Conservation (phyloP, 2,888 invertebrate species). For the Minunthozetes semirufus region DNA sequence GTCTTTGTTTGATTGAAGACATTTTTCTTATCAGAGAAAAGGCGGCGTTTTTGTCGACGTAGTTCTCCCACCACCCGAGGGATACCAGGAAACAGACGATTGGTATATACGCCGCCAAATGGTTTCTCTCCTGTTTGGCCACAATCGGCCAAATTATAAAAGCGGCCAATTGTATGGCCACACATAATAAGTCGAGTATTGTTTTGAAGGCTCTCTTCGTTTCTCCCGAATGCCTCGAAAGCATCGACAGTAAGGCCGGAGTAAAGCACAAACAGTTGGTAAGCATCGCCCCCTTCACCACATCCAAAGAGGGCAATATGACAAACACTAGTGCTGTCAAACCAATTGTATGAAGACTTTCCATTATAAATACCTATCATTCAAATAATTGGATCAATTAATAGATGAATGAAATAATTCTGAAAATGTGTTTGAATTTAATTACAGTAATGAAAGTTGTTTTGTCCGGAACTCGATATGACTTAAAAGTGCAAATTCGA, state of each 20-base stretch:
- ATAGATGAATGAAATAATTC: background rate
- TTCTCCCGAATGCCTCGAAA: slow-evolving; percentile 74
- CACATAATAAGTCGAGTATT: slow-evolving; percentile 65
- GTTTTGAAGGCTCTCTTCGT: slow-evolving; percentile 44
- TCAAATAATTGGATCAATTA: background rate
- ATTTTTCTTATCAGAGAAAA: slow-evolving; percentile 66
- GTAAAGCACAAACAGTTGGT: slow-evolving; percentile 90
- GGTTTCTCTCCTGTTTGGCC: slow-evolving; percentile 48
- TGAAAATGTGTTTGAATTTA: background rate
- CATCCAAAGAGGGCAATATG: slow-evolving; percentile 83
- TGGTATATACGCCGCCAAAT: slow-evolving; percentile 56
- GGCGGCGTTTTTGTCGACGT: slow-evolving; percentile 76
- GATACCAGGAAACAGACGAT: slow-evolving; percentile 76
- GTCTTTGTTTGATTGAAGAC: slow-evolving; percentile 69
- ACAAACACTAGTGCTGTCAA: slow-evolving; percentile 76
- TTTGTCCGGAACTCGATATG: slow-evolving; percentile 65
- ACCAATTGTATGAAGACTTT: slow-evolving; percentile 81
- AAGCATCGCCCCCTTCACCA: slow-evolving; percentile 89
- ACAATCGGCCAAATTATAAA: slow-evolving; percentile 77
- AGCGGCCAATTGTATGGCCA: slow-evolving; percentile 80
- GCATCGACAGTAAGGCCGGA: slow-evolving; percentile 70
- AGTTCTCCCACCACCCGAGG: slow-evolving; percentile 97
- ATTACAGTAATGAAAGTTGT: slow-evolving; percentile 56
- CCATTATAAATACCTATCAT: slow-evolving; percentile 63
- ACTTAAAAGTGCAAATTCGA: slow-evolving; percentile 84